Percentiles rank a stretch among this genome's conserved stretches.
phyloP scores from a whole-genome alignment of 2,113 vertebrate genomes.

The Hystrix cristata region DNA sequence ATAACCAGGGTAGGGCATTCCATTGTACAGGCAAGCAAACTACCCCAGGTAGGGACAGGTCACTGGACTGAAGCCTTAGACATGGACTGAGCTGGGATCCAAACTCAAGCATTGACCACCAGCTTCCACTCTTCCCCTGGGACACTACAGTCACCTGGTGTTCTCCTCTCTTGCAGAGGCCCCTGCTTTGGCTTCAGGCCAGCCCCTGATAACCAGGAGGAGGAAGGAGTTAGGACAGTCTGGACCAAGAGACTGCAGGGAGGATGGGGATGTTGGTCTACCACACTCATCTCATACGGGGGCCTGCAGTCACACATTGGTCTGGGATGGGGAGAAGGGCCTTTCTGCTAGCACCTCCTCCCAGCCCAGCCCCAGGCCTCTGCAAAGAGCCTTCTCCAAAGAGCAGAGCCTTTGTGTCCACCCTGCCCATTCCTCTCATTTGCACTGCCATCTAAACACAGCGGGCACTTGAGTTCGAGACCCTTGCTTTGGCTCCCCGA shows the following conservation, averaged over 20 bases:
- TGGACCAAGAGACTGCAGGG: not conserved
- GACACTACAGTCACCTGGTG: not conserved
- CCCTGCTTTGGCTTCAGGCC: not conserved
- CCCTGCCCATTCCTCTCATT: not conserved
- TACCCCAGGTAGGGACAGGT: not conserved
- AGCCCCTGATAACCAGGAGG: not conserved
- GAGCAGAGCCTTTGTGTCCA: not conserved
- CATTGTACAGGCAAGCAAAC: not conserved
- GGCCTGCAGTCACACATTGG: not conserved
- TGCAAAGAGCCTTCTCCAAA: not conserved
- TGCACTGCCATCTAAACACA: not conserved
- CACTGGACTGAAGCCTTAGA: too few species aligned
- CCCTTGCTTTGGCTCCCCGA: too few species aligned
- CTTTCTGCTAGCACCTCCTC: not conserved
- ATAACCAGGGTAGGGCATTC: not conserved
- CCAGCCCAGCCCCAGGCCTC: not conserved
- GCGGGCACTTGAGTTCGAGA: not conserved
- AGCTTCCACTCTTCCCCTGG: not conserved
- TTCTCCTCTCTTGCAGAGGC: not conserved
- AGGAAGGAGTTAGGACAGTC: not conserved
- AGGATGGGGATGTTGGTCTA: fast-evolving
- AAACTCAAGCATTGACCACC: not conserved
- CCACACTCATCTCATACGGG: not conserved
- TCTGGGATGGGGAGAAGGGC: not conserved
- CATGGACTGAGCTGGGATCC: not conserved